Evolutionary conservation across 2,888 invertebrate species (phyloP).

Genomic region (Vanessa cardui): DNA sequence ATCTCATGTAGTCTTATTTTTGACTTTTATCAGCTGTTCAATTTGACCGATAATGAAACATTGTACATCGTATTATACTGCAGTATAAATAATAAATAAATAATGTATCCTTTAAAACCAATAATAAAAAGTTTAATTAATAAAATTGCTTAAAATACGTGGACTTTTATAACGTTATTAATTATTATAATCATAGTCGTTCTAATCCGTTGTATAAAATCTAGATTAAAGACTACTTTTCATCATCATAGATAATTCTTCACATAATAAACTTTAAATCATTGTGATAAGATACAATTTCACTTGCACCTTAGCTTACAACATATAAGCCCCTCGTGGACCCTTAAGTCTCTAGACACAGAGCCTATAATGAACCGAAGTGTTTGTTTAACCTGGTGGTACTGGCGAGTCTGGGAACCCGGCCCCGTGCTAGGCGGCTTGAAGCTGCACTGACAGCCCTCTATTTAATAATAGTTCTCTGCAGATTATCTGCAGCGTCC

Average conservation of each 20-base stretch:
- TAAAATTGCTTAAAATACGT: not conserved
- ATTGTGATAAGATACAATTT: slow-evolving; percentile 1
- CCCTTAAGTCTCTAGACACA: slow-evolving; percentile 17
- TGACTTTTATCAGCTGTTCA: not conserved
- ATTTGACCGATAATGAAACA: slow-evolving; percentile 8
- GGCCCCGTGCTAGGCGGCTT: slow-evolving; percentile 43
- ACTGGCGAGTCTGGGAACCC: slow-evolving; percentile 35
- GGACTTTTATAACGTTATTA: slow-evolving; percentile 17
- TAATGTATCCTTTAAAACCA: too few relatives aligned
- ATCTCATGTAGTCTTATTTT: slow-evolving; percentile 3
- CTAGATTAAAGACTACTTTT: slow-evolving; percentile 15
- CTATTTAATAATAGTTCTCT: slow-evolving; percentile 76
- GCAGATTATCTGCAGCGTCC: slow-evolving; percentile 76
- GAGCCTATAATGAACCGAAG: slow-evolving; percentile 18
- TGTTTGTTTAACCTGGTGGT: slow-evolving; percentile 31
- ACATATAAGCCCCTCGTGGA: slow-evolving; percentile 1
- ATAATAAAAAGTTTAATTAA: not conserved
- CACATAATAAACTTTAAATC: not conserved
- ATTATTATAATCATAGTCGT: slow-evolving; percentile 17
- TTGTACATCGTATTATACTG: not conserved
- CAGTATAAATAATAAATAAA: too few relatives aligned
- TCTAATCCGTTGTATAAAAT: slow-evolving; percentile 29
- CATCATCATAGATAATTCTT: not conserved
- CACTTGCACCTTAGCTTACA: not conserved
- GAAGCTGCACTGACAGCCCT: slow-evolving; percentile 68